Evolutionary conservation across 2,888 invertebrate species (phyloP).

Genomic region (Chamaedrilus cognettii): DNA sequence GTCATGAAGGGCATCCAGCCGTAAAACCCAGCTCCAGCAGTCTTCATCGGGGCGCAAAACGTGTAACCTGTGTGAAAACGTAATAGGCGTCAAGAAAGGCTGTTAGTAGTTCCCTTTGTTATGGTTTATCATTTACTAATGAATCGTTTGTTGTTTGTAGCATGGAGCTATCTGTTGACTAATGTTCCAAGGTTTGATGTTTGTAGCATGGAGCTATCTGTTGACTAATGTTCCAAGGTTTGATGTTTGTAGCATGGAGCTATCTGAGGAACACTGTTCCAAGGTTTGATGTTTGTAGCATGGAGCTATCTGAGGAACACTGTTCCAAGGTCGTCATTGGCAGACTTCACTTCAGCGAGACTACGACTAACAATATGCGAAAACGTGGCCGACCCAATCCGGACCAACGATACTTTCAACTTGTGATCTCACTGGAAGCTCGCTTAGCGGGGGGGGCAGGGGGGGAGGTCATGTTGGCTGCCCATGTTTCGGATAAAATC

Average conservation of each 20-base stretch:
- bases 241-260: not conserved
- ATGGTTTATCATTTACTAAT: too few relatives aligned
- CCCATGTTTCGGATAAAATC: slow-evolving; percentile 92
- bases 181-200: too few relatives aligned
- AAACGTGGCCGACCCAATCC: slow-evolving; percentile 99
- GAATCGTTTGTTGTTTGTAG: too few relatives aligned
- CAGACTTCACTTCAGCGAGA: slow-evolving; percentile 95
- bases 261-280: slow-evolving; percentile 9
- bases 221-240: too few relatives aligned
- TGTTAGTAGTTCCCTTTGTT: too few relatives aligned
- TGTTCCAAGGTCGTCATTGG: slow-evolving; percentile 74
- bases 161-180: too few relatives aligned
- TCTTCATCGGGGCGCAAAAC: too few relatives aligned
- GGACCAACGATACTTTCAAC: slow-evolving; percentile 95
- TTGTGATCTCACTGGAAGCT: slow-evolving; percentile 90
- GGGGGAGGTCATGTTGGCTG: slow-evolving; percentile 65
- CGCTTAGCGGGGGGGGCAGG: slow-evolving; percentile 73
- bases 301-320: not conserved
- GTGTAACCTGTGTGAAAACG: too few relatives aligned
- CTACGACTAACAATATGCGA: slow-evolving; percentile 98
- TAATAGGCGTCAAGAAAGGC: too few relatives aligned
- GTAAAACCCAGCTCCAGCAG: too few relatives aligned
- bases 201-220: too few relatives aligned
- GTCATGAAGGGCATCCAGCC: too few relatives aligned
- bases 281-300: slow-evolving; percentile 39